Conservation (phyloP, 2,888 invertebrate genomes). For the Disparrhopalites patrizii region DNA sequence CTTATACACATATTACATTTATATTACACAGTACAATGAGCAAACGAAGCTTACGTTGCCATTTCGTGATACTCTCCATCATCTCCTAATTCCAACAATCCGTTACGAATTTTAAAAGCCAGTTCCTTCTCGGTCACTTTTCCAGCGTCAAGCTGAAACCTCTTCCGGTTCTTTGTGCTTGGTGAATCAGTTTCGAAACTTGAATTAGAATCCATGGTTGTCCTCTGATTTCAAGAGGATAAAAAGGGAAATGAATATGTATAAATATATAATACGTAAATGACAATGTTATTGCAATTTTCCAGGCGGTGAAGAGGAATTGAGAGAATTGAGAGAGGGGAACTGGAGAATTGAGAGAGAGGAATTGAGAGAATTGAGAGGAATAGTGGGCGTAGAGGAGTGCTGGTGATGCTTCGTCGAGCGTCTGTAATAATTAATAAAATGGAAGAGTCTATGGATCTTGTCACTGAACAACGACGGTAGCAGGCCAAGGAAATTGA, state of each 20-base stretch:
- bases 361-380: no score
- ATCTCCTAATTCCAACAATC: conserved; percentile 25
- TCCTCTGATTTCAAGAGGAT: no score
- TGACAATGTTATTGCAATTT: neutral
- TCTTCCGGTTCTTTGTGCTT: conserved; percentile 1
- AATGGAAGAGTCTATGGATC: no score
- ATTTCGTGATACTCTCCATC: conserved; percentile 36
- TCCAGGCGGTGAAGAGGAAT: neutral
- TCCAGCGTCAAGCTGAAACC: conserved; percentile 30
- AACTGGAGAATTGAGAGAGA: no score
- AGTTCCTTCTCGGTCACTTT: conserved; percentile 28
- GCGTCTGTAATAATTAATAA: no score
- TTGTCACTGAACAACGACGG: no score
- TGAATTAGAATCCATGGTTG: neutral
- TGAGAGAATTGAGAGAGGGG: no score
- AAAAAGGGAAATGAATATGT: neutral
- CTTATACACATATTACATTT: neutral
- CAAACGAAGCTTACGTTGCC: conserved; percentile 38
- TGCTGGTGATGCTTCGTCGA: no score
- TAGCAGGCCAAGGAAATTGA: no score
- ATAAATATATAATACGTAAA: neutral
- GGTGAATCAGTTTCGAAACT: conserved; percentile 7
- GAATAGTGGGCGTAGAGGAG: no score
- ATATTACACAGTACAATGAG: conserved; percentile 1
- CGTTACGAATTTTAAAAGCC: conserved; percentile 29